Percentiles rank a stretch among this genome's conserved stretches.
phyloP scores from a whole-genome alignment of 2,797 vertebrate genomes.

The Hypotaenidia okinawae region DNA sequence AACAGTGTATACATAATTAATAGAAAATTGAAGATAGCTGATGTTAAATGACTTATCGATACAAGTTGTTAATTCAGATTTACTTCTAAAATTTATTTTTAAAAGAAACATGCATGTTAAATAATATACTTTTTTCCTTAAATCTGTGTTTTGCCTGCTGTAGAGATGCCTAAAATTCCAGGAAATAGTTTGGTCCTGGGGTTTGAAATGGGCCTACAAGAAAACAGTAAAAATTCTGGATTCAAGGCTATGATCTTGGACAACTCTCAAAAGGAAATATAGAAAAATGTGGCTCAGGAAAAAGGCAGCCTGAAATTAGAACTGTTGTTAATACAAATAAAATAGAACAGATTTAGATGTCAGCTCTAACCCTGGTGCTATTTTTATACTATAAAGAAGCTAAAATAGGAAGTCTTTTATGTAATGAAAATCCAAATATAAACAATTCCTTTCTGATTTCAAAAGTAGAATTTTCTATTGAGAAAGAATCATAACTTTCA shows the following conservation, averaged over 20 bases:
- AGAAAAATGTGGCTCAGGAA: slow-evolving; percentile 12
- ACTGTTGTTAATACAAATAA: background rate
- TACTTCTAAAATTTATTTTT: background rate
- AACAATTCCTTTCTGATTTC: background rate
- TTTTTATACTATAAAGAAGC: background rate
- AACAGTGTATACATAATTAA: background rate
- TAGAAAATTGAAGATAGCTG: background rate
- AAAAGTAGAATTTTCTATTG: background rate
- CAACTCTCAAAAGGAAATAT: slow-evolving; percentile 14
- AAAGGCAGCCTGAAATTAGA: slow-evolving; percentile 27
- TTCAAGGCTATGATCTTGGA: slow-evolving; percentile 11
- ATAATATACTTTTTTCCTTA: background rate
- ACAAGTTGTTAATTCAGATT: background rate
- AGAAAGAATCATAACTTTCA: background rate
- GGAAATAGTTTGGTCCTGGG: slow-evolving; percentile 29
- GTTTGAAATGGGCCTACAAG: background rate
- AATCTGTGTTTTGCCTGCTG: background rate
- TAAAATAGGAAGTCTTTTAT: slow-evolving; percentile 4
- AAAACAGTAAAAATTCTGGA: background rate
- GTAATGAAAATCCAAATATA: background rate
- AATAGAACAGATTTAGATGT: background rate
- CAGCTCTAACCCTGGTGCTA: background rate
- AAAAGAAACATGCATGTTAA: background rate
- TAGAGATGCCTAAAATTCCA: background rate
- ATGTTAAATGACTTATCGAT: background rate